Base-by-base conservation (phyloP, 2,113 vertebrate genomes). In the Dryoscopus gambensis region DNA sequence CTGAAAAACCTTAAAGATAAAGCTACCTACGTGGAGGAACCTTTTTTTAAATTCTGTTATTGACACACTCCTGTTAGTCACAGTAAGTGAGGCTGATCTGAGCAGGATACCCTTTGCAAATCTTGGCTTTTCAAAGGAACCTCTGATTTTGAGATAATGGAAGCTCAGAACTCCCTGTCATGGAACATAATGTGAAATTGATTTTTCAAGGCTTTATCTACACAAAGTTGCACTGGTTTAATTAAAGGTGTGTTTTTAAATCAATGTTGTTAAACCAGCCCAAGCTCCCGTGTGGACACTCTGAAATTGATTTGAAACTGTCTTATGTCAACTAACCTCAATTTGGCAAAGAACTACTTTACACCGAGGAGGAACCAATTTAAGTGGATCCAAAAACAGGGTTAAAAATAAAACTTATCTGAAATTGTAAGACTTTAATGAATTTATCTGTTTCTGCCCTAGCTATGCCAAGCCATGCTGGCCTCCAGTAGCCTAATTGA, bases 181-280 rank as follows among this genome's bases (percentile, higher is more conserved):
- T 67, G 90, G 85, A 93, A 93, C 90, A 86, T 91, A 96, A 96
- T 81, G 85, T 62, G 47, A 89, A 94, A 96, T 95, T 94, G 95
- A 97, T 96, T 96, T 96, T 93, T 74, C 52, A 70, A 80, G 52
- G 93, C 79, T 96, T 83, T 90, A 93, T 87, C 95, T 93, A 90
- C 78, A 69, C 75, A 9, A 83, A 87, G 87, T 76, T 80, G 60
- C 67, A 88, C 50, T 67, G 64, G 56, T 92, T 97, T 93, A 96
- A 96, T 96, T 96, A 90, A 94, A 95, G 92, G 93, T 95, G 92
- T 93, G 90, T 63, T 93, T 94, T 83, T 5, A 92, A 94, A 96
- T 96, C 95, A 80, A 96, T 92, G 49, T 33, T 70, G 79, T 70
- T 97, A 96, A 96, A 96, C 67, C 85, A 95, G 90, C 90, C 79